A percentile compares a stretch with the other conserved stretches of the same genome.
These are phyloP conservation scores for Muscina levida DNA, from an alignment of 2,888 invertebrate species.

Conservation along the genomic window DNA sequence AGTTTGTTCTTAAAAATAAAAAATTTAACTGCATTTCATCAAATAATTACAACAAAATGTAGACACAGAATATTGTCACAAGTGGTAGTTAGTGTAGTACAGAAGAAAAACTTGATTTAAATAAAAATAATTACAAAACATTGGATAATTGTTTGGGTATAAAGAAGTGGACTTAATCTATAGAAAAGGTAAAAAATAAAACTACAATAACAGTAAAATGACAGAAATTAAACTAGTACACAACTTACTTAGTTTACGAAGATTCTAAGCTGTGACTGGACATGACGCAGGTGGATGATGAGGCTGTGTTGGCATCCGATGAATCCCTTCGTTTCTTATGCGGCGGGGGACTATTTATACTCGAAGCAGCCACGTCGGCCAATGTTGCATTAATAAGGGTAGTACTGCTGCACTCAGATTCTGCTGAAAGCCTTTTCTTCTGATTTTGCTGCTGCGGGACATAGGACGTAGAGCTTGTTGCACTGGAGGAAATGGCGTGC, in stretches of 20 bases:
- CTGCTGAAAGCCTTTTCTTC: slow-evolving; percentile 42
- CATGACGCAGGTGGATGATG: background rate
- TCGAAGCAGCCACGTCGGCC: slow-evolving; percentile 9
- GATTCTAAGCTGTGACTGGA: slow-evolving; percentile 27
- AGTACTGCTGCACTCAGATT: background rate
- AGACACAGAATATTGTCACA: too few species aligned
- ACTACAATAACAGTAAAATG: slow-evolving; percentile 3
- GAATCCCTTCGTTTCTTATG: slow-evolving; percentile 69
- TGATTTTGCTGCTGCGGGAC: slow-evolving; percentile 25
- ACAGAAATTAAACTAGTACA: slow-evolving; percentile 39
- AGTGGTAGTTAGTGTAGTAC: background rate
- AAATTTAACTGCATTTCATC: too few species aligned
- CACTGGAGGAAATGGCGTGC: slow-evolving; percentile 27
- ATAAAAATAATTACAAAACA: slow-evolving; percentile 8
- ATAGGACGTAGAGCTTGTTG: slow-evolving; percentile 20
- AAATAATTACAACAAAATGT: background rate
- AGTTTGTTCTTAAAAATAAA: too few species aligned
- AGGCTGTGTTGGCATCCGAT: background rate
- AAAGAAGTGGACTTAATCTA: slow-evolving; percentile 4
- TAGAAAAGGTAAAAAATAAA: slow-evolving; percentile 6
- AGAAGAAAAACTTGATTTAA: background rate
- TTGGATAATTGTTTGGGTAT: background rate
- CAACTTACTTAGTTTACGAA: slow-evolving; percentile 51
- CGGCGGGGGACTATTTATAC: slow-evolving; percentile 67
- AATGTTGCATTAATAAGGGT: background rate